Conservation (phyloP, 2,888 invertebrate genomes). For the Folsomia manolachei region DNA sequence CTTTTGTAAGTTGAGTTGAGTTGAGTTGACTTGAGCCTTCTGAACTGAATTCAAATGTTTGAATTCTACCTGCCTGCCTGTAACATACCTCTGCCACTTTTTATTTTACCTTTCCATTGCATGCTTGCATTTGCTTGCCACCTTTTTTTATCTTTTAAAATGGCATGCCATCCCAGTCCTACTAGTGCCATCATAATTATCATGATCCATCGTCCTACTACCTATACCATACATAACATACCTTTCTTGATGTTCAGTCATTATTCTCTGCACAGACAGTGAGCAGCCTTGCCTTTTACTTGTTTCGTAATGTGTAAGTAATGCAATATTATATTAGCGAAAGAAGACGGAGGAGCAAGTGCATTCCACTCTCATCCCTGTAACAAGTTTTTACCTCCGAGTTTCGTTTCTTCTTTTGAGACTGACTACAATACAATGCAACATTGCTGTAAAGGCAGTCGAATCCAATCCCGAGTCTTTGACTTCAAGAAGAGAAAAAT, state of each 20-base stretch:
- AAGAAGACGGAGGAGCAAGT: background rate
- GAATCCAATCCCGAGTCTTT: background rate
- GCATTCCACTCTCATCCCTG: constrained; percentile 14
- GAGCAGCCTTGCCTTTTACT: background rate
- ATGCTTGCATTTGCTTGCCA: background rate
- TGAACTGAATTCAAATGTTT: background rate
- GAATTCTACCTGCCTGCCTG: background rate
- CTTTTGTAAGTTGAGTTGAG: too few relatives aligned
- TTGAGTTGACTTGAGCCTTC: too few relatives aligned
- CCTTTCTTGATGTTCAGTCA: background rate
- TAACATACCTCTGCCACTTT: background rate
- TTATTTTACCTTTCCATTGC: too few relatives aligned
- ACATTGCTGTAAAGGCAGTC: background rate
- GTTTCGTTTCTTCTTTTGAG: background rate
- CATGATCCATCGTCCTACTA: too few relatives aligned
- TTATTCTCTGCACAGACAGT: background rate
- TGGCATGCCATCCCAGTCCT: background rate
- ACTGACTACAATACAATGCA: background rate
- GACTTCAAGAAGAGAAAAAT: background rate
- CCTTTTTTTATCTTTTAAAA: background rate
- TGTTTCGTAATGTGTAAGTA: too few relatives aligned
- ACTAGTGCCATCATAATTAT: background rate
- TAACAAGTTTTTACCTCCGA: constrained; percentile 16
- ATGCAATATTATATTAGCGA: background rate
- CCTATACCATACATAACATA: too few relatives aligned